Conservation (phyloP, 2,888 invertebrate genomes). For the Nemotelus pantherinus region DNA sequence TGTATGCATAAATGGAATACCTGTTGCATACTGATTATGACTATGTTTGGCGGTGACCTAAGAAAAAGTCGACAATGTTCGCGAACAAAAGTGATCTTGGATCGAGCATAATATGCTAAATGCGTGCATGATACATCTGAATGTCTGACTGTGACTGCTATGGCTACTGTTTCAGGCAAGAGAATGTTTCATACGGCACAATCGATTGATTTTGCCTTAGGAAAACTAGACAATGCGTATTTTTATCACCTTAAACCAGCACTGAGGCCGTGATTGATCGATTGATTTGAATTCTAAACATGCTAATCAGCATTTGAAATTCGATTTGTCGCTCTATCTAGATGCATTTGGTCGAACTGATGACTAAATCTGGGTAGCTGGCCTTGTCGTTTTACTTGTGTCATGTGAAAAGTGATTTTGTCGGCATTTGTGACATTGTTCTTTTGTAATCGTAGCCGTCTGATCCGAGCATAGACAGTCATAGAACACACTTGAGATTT, state of each 20-base stretch:
- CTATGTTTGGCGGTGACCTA: slow-evolving; percentile 44
- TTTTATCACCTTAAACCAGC: slow-evolving; percentile 25
- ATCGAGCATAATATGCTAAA: slow-evolving; percentile 41
- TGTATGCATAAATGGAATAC: slow-evolving; percentile 43
- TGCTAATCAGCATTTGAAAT: slow-evolving; percentile 34
- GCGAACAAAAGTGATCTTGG: slow-evolving; percentile 36
- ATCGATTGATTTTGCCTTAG: slow-evolving; percentile 24
- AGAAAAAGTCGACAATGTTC: slow-evolving; percentile 3
- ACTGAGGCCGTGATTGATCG: slow-evolving; percentile 10
- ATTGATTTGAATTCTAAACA: slow-evolving; percentile 39
- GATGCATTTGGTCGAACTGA: slow-evolving; percentile 10
- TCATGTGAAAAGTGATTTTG: no score
- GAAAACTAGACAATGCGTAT: slow-evolving; percentile 21
- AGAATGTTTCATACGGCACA: slow-evolving; percentile 20
- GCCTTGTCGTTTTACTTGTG: no score
- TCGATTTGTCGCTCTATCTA: not conserved
- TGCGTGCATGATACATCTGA: not conserved
- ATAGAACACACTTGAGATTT: no score
- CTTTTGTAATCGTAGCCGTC: no score
- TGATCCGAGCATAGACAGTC: no score
- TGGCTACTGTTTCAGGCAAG: not conserved
- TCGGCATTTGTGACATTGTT: no score
- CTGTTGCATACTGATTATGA: slow-evolving; percentile 44
- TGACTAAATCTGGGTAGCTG: slow-evolving; percentile 15
- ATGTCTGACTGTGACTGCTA: not conserved